Percentiles rank a stretch among this genome's conserved stretches.
phyloP scores from a whole-genome alignment of 1,140 invertebrate genomes.

The Drosophila micromelanica region DNA sequence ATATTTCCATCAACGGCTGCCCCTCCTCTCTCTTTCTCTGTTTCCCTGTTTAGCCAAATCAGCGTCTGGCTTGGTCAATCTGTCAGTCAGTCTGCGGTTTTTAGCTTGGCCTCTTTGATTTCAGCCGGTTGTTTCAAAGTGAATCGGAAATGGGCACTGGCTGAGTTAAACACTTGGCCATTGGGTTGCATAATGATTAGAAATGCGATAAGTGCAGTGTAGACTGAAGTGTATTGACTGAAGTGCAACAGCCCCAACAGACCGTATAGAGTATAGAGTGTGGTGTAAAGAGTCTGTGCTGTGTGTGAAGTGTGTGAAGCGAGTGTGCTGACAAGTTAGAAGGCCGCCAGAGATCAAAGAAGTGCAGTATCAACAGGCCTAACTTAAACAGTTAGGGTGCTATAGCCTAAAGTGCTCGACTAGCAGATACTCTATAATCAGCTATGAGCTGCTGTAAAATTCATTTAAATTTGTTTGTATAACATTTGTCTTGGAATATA shows the following conservation, averaged over 20 bases:
- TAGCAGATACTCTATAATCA: no score
- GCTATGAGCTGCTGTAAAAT: no score
- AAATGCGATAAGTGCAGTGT: conserved; percentile 49
- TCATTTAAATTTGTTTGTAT: no score
- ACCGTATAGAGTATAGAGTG: conserved; percentile 8
- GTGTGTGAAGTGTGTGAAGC: background rate
- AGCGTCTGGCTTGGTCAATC: conserved; percentile 24
- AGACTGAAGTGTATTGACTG: conserved; percentile 12
- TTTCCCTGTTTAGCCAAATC: conserved; percentile 16
- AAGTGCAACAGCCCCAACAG: conserved; percentile 11
- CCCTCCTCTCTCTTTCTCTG: background rate
- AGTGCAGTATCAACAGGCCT: conserved; percentile 12
- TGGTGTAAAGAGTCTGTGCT: conserved; percentile 5
- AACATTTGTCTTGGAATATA: no score
- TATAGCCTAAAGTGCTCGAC: no score
- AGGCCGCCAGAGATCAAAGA: conserved; percentile 36
- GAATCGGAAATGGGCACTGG: conserved; percentile 41
- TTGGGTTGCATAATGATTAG: conserved; percentile 48
- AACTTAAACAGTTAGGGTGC: background rate
- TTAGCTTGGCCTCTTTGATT: conserved; percentile 38
- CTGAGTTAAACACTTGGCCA: conserved; percentile 47
- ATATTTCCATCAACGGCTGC: background rate
- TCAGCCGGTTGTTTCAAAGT: conserved; percentile 35
- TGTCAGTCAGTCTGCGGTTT: conserved; percentile 32
- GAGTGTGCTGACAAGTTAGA: conserved; percentile 15